phyloP scores from a whole-genome alignment of 2,113 vertebrate genomes.

The Balaenoptera acutorostrata region DNA sequence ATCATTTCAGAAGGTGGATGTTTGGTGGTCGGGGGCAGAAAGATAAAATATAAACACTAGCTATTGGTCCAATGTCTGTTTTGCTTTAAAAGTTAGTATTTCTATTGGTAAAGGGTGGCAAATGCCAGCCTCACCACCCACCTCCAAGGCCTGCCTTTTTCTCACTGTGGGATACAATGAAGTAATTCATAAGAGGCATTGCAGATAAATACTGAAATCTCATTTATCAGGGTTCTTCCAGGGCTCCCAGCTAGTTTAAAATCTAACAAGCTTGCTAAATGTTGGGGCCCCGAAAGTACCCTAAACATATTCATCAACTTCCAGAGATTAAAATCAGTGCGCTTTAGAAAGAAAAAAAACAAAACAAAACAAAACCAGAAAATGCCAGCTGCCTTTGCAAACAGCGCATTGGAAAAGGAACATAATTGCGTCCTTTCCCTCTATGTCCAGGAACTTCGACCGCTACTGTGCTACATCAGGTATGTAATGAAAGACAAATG shows the following conservation, averaged over 20 bases:
- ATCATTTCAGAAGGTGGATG: background rate
- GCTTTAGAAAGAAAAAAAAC: background rate
- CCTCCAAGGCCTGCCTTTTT: background rate
- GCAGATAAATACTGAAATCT: constrained; percentile 15
- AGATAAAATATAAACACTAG: background rate
- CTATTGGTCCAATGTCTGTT: background rate
- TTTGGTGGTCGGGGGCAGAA: background rate
- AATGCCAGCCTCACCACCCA: background rate
- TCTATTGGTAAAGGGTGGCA: background rate
- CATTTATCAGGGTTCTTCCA: background rate
- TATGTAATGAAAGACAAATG: constrained; percentile 83
- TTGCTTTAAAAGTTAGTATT: constrained; percentile 19
- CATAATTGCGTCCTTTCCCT: constrained; percentile 73
- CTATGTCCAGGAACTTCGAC: constrained; percentile 75
- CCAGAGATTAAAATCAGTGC: constrained; percentile 45
- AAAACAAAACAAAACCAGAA: background rate
- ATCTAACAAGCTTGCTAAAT: constrained; percentile 30
- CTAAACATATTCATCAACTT: constrained; percentile 11
- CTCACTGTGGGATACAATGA: background rate
- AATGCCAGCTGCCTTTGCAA: constrained; percentile 53
- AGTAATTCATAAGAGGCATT: constrained; percentile 32
- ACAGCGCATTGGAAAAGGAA: constrained; percentile 67
- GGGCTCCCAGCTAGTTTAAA: background rate
- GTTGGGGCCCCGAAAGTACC: background rate
- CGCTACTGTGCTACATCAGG: constrained; percentile 82